Evolutionary conservation across 2,797 vertebrate species (phyloP).

Genomic region (Rhynchotus rufescens): DNA sequence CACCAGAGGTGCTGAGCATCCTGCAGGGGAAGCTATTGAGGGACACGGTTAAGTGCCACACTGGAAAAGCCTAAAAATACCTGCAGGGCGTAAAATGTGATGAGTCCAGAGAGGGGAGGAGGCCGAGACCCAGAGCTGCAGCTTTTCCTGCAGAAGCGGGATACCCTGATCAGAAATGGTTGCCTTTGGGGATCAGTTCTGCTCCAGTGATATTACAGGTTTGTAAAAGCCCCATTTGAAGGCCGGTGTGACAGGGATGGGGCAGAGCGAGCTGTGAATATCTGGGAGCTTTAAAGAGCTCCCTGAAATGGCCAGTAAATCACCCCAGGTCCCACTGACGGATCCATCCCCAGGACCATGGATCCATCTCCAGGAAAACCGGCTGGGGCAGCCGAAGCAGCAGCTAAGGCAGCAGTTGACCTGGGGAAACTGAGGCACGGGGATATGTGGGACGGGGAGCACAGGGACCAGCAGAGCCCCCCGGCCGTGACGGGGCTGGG

Average conservation of each 20-base stretch:
- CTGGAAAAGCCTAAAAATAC: background rate
- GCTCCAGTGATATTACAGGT: background rate
- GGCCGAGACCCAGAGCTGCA: background rate
- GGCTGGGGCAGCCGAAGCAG: background rate
- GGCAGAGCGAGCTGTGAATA: background rate
- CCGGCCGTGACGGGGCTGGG: no score
- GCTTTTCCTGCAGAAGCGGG: background rate
- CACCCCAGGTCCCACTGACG: background rate
- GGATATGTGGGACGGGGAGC: no score
- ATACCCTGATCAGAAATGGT: accelerated
- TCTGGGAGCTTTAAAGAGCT: background rate
- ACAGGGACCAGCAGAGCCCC: no score
- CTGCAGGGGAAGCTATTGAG: background rate
- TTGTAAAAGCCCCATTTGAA: background rate
- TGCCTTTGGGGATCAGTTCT: background rate
- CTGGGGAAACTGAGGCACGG: no score
- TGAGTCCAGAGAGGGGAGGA: background rate
- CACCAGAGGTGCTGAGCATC: background rate
- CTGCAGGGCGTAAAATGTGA: background rate
- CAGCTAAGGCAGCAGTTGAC: no score
- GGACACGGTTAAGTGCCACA: background rate
- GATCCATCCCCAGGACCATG: no score
- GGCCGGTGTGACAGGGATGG: background rate
- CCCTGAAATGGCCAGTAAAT: constrained; percentile 8
- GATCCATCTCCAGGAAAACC: background rate